phyloP scores from a whole-genome alignment of 2,113 vertebrate genomes.

The Bambusicola thoracicus region DNA sequence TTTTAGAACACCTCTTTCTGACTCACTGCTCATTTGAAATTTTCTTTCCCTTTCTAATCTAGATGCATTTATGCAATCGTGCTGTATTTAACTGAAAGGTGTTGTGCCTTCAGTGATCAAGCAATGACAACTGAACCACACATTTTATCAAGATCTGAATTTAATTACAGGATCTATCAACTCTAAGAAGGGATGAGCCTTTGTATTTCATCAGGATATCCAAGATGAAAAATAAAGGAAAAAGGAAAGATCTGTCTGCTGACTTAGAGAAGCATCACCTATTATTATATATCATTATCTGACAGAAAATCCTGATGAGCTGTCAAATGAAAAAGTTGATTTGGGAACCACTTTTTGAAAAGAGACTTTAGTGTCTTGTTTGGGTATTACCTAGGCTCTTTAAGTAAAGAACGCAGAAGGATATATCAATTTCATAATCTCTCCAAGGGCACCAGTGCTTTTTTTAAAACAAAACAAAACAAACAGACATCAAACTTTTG shows the following conservation, averaged over 20 bases:
- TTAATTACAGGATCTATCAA: constrained; percentile 66
- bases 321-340: constrained; percentile 59
- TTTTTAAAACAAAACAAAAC: background rate
- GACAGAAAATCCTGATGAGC: constrained; percentile 33
- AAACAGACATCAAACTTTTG: background rate
- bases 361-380: constrained; percentile 3
- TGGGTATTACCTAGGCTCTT: background rate
- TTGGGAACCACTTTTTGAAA: constrained; percentile 16
- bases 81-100: constrained; percentile 48
- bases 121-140: constrained; percentile 50
- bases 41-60: constrained; percentile 16
- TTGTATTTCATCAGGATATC: constrained; percentile 45
- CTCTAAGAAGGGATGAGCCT: constrained; percentile 42
- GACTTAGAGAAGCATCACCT: background rate
- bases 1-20: constrained; percentile 34
- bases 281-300: constrained; percentile 33
- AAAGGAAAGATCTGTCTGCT: constrained; percentile 1
- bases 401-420: background rate
- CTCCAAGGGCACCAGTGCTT: background rate
- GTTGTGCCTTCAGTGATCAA: constrained; percentile 53
- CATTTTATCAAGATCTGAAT: constrained; percentile 51
- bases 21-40: constrained; percentile 52
- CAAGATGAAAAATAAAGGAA: constrained; percentile 37
- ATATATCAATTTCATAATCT: background rate
- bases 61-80: constrained; percentile 23